Percentiles rank a stretch among this genome's conserved stretches.
Conservation (phyloP, 2,888 invertebrate species). For the Orthosia incerta region DNA sequence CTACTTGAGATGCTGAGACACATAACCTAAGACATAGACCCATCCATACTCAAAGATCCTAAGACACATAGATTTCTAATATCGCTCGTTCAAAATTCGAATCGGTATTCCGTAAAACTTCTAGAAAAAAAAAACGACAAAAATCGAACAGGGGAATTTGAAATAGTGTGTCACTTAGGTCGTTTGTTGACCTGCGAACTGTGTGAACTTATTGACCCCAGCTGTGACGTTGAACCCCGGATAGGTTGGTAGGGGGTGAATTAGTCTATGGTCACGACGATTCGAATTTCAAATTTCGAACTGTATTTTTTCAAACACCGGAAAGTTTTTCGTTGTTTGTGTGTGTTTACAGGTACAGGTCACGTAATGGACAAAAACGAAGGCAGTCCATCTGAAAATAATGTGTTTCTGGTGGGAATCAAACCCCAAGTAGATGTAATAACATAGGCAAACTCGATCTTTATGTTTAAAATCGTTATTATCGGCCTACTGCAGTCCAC, state of each 20-base stretch:
- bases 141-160: conserved; percentile 64
- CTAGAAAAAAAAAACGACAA: conserved; percentile 13
- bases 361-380: background rate
- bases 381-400: background rate
- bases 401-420: background rate
- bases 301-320: background rate
- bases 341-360: background rate
- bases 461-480: background rate
- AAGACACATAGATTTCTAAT: background rate
- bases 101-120: background rate
- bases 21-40: no score
- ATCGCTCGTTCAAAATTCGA: background rate
- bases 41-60: no score
- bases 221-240: conserved; percentile 52
- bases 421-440: background rate
- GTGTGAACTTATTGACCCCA: conserved; percentile 68
- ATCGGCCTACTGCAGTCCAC: background rate
- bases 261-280: conserved; percentile 39
- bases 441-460: background rate
- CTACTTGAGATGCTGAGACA: background rate
- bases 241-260: conserved; percentile 49
- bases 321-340: background rate
- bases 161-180: conserved; percentile 72
- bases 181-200: conserved; percentile 77
- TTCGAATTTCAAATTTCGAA: conserved; percentile 33